phyloP scores from a whole-genome alignment of 2,113 vertebrate genomes.

The Uria lomvia region DNA sequence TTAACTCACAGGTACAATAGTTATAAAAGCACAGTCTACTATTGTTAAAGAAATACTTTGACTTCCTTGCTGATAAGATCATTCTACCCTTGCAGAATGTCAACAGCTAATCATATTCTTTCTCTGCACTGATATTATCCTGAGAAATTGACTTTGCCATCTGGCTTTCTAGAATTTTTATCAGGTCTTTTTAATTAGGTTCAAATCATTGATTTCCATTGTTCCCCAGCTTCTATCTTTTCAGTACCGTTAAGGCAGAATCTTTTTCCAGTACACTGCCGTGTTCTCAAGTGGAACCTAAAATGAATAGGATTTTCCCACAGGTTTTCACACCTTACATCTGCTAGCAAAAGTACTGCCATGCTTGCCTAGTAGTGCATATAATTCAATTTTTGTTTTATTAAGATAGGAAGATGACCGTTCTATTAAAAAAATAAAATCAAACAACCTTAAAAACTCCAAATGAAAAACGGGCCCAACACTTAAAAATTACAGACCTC shows the following conservation, averaged over 20 bases:
- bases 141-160: constrained; percentile 72
- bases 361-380: constrained; percentile 66
- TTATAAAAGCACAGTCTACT: constrained; percentile 30
- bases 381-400: constrained; percentile 79
- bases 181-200: constrained; percentile 75
- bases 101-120: constrained; percentile 64
- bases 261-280: constrained; percentile 47
- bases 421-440: constrained; percentile 41
- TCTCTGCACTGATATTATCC: constrained; percentile 41
- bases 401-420: constrained; percentile 73
- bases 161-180: constrained; percentile 70
- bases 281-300: constrained; percentile 66
- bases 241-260: constrained; percentile 48
- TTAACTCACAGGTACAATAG: neutral
- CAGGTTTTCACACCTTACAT: constrained; percentile 70
- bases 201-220: constrained; percentile 72
- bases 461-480: constrained; percentile 14
- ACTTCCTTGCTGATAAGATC: constrained; percentile 55
- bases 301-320: constrained; percentile 64
- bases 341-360: constrained; percentile 64
- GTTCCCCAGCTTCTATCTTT: constrained; percentile 60
- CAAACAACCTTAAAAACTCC: constrained; percentile 13
- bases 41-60: constrained; percentile 20
- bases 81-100: constrained; percentile 67
- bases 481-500: constrained; percentile 36